Conservation (phyloP, 2,797 vertebrate species). For the Scomberomorus guttatus region DNA sequence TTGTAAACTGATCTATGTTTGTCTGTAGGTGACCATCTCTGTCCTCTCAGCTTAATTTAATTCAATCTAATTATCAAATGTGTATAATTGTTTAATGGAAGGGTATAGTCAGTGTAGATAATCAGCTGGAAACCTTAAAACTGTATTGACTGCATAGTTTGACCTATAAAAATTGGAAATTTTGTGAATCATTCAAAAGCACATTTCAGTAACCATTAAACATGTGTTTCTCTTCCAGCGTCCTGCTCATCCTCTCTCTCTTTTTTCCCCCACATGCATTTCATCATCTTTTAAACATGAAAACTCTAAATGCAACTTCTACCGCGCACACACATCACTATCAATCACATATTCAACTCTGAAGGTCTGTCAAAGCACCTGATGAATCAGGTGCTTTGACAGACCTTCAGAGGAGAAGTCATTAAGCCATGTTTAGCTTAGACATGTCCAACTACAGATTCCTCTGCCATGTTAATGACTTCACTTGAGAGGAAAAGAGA, state of each 20-base stretch:
- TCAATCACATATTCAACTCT: neutral
- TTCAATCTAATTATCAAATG: neutral
- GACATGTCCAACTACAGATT: slow-evolving; percentile 11
- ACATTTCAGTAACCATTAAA: neutral
- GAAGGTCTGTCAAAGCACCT: slow-evolving; percentile 8
- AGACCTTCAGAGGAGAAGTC: no score
- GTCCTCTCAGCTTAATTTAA: neutral
- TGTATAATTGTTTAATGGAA: neutral
- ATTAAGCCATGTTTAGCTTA: neutral
- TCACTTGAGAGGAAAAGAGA: slow-evolving; percentile 39
- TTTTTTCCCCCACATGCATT: slow-evolving; percentile 18
- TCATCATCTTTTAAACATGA: slow-evolving; percentile 39
- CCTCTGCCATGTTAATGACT: slow-evolving; percentile 29
- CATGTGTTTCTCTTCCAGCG: neutral
- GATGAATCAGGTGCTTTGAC: no score
- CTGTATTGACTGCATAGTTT: neutral
- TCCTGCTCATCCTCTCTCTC: neutral
- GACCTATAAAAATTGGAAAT: neutral
- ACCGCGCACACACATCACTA: neutral
- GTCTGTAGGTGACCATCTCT: neutral
- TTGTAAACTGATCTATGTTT: slow-evolving; percentile 1
- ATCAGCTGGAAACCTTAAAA: neutral
- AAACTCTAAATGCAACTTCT: neutral
- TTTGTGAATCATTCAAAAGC: neutral
- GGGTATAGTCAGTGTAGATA: neutral